phyloP scores from a whole-genome alignment of 2,113 vertebrate genomes.

The Damaliscus lunatus region DNA sequence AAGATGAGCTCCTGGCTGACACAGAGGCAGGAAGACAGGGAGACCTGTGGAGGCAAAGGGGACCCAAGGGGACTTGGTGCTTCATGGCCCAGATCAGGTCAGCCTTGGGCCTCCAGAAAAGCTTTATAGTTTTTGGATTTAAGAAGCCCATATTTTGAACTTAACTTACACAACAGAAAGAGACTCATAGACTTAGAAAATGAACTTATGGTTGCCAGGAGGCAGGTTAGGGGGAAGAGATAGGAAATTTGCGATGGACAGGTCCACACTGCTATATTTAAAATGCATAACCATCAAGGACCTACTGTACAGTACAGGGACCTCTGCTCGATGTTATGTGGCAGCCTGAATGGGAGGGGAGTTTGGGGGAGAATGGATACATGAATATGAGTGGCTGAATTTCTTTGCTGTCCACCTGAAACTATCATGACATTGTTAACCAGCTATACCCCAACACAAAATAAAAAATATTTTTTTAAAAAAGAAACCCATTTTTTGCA shows the following conservation, averaged over 20 bases:
- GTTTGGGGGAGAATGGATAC: neutral
- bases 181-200: neutral
- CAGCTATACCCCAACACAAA: neutral
- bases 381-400: neutral
- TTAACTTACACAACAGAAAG: neutral
- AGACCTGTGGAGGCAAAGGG: constrained; percentile 75
- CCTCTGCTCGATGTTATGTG: neutral
- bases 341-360: neutral
- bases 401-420: neutral
- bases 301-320: neutral
- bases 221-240: neutral
- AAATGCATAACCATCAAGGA: neutral
- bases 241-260: neutral
- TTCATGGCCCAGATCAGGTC: neutral
- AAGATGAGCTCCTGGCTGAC: constrained; percentile 85
- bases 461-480: neutral
- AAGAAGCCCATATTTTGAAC: neutral
- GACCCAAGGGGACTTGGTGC: neutral
- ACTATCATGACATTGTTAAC: neutral
- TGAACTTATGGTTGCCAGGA: neutral
- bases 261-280: neutral
- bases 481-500: neutral
- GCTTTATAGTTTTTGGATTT: neutral
- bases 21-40: constrained; percentile 82
- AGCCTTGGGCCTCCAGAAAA: neutral